Conservation (phyloP, 2,797 vertebrate genomes). For the Enteromius treurensis region DNA sequence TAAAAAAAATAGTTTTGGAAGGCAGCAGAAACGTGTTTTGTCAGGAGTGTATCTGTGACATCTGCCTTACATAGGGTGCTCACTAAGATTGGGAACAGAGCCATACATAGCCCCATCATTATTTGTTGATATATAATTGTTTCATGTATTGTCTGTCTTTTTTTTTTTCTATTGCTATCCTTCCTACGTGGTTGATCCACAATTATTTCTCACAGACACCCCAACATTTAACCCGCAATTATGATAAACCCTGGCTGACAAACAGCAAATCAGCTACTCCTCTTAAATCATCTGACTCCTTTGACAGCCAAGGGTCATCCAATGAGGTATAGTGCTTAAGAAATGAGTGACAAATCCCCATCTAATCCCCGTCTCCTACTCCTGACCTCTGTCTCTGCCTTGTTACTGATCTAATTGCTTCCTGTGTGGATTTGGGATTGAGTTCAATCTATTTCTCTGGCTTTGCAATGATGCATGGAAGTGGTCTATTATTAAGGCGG, state of each 20-base stretch:
- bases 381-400: constrained; percentile 44
- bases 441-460: constrained; percentile 9
- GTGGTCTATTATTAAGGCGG: neutral
- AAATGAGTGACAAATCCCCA: constrained; percentile 71
- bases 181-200: constrained; percentile 74
- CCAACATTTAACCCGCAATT: constrained; percentile 99
- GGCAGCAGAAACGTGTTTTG: neutral
- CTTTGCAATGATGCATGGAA: constrained; percentile 43
- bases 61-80: constrained; percentile 3
- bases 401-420: constrained; percentile 68
- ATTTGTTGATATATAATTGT: constrained; percentile 54
- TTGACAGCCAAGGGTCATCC: constrained; percentile 92
- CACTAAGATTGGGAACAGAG: constrained; percentile 4
- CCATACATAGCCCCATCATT: constrained; percentile 49
- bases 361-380: constrained; percentile 66
- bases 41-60: neutral
- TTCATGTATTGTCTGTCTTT: constrained; percentile 43
- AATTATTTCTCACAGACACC: constrained; percentile 82
- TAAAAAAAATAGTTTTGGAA: neutral
- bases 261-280: constrained; percentile 99
- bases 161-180: constrained; percentile 67
- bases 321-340: constrained; percentile 93
- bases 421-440: constrained; percentile 11
- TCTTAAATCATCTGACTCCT: constrained; percentile 95
- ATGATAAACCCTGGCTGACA: constrained; percentile 99